A percentile compares a stretch with the other conserved stretches of the same genome.
phyloP scores from a whole-genome alignment of 2,888 invertebrate species.

The Cryptophagus acutangulus region DNA sequence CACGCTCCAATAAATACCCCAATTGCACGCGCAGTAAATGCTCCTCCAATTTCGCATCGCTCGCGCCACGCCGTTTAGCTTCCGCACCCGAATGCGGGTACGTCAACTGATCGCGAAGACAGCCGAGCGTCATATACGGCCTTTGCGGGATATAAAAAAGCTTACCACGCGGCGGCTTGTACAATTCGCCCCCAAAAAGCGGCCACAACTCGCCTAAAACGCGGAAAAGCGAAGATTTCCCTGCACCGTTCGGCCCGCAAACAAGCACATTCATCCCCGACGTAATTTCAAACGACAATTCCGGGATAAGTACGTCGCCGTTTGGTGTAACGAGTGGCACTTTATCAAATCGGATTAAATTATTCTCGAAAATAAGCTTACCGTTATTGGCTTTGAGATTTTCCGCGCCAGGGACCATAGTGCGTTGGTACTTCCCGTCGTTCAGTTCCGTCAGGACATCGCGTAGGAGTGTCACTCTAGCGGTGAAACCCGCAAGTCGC shows the following conservation, averaged over 20 bases:
- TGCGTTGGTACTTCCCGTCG: constrained; percentile 64
- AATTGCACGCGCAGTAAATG: constrained; percentile 81
- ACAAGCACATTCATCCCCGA: constrained; percentile 97
- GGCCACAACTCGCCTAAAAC: constrained; percentile 98
- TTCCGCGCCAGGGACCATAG: constrained; percentile 57
- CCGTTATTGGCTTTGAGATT: constrained; percentile 65
- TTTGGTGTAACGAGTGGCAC: constrained; percentile 97
- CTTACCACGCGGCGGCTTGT: constrained; percentile 92
- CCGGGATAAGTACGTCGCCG: constrained; percentile 88
- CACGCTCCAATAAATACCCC: constrained; percentile 75
- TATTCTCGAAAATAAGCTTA: constrained; percentile 75
- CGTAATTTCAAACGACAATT: constrained; percentile 77
- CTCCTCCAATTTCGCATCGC: constrained; percentile 71
- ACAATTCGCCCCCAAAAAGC: constrained; percentile 82
- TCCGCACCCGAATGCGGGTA: constrained; percentile 90
- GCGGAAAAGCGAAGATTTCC: constrained; percentile 94
- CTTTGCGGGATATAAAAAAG: constrained; percentile 96
- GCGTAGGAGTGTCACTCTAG: constrained; percentile 84
- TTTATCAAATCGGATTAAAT: constrained; percentile 83
- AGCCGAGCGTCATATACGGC: constrained; percentile 97
- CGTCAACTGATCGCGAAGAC: constrained; percentile 82
- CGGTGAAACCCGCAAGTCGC: constrained; percentile 88
- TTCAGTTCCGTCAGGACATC: constrained; percentile 80
- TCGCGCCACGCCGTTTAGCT: constrained; percentile 71
- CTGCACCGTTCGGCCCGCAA: constrained; percentile 98